These are phyloP conservation scores for Trichechus manatus DNA, from an alignment of 2,113 vertebrate genomes.

Conservation along the genomic window DNA sequence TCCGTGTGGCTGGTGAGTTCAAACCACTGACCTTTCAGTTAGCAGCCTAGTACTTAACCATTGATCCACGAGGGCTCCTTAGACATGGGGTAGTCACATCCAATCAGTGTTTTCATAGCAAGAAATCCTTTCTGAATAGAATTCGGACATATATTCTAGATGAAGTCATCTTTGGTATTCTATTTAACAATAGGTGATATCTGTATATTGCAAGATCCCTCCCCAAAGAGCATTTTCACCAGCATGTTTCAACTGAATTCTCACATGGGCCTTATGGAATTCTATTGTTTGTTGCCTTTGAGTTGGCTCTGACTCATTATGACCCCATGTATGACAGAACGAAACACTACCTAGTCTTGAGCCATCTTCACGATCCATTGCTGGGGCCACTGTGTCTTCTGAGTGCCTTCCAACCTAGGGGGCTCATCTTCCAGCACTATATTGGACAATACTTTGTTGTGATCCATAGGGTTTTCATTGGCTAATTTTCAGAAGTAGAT, in stretches of 20 bases:
- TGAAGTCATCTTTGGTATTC: not conserved
- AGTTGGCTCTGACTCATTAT: no score
- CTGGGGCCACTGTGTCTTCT: no score
- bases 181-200: not conserved
- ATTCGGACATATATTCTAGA: not conserved
- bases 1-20: not conserved
- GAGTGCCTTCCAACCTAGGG: no score
- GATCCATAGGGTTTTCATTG: no score
- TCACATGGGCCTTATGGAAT: not conserved
- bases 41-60: not conserved
- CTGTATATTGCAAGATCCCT: not conserved
- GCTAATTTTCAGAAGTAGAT: no score
- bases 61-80: not conserved
- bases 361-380: no score
- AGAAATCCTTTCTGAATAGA: slow-evolving; percentile 18
- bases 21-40: not conserved
- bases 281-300: no score
- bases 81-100: not conserved
- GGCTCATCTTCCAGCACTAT: no score
- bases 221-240: not conserved
- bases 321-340: no score
- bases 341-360: no score
- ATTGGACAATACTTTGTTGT: no score
- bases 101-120: not conserved
- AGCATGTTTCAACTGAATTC: not conserved